Percentiles rank a stretch among this genome's conserved stretches.
Evolutionary conservation across 2,113 vertebrate species (phyloP).

Genomic region (Clarias gariepinus): DNA sequence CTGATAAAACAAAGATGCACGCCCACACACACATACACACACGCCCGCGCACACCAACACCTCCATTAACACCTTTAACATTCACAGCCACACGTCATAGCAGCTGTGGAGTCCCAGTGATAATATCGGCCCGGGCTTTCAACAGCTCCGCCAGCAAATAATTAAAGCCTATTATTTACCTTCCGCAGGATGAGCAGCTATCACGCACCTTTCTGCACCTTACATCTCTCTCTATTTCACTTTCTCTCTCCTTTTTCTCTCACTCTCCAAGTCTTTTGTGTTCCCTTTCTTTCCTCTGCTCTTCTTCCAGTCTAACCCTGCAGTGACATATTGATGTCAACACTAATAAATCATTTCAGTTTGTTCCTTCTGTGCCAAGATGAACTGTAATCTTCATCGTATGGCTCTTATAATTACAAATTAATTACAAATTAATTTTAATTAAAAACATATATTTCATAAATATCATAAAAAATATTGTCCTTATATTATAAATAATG

Average conservation of each 20-base stretch:
- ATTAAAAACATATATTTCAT: too few relatives aligned
- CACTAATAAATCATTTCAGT: constrained; percentile 84
- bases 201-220: constrained; percentile 50
- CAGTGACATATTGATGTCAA: constrained; percentile 79
- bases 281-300: constrained; percentile 26
- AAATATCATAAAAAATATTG: neutral
- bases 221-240: constrained; percentile 40
- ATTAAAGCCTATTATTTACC: constrained; percentile 80
- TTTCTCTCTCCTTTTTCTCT: constrained; percentile 26
- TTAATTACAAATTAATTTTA: too few relatives aligned
- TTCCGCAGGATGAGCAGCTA: constrained; percentile 66
- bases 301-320: constrained; percentile 60
- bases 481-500: neutral
- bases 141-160: constrained; percentile 73
- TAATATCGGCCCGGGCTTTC: constrained; percentile 62
- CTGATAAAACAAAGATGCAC: constrained; percentile 10
- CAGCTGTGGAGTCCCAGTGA: constrained; percentile 76
- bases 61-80: constrained; percentile 67
- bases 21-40: neutral
- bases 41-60: neutral
- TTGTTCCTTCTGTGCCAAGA: constrained; percentile 81
- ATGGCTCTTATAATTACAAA: constrained; percentile 62
- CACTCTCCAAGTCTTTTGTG: neutral
- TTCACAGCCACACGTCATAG: constrained; percentile 66
- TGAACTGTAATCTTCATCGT: constrained; percentile 86